phyloP scores from a whole-genome alignment of 2,113 vertebrate species.

The Hemiscyllium ocellatum region DNA sequence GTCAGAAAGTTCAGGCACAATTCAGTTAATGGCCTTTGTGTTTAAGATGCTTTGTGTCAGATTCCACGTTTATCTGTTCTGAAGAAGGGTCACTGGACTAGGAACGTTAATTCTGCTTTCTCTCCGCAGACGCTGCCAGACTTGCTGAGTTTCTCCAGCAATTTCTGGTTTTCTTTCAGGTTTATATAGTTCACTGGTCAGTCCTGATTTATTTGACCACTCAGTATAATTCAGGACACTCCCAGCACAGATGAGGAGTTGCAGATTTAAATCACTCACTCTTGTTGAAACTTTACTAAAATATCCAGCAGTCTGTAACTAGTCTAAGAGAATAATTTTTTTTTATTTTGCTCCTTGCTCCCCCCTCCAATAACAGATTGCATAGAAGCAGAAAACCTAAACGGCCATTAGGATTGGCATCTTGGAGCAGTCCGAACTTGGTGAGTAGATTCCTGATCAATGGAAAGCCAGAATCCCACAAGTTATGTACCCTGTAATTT shows the following conservation, averaged over 20 bases:
- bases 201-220: not conserved
- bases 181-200: not conserved
- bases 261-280: not conserved
- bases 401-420: slow-evolving; percentile 40
- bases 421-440: slow-evolving; percentile 39
- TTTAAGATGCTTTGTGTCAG: not conserved
- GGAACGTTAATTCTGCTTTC: no score
- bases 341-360: not conserved
- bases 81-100: no score
- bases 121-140: no score
- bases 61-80: not conserved
- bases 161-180: not conserved
- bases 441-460: slow-evolving; percentile 35
- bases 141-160: no score
- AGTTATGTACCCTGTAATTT: not conserved
- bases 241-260: not conserved
- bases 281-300: not conserved
- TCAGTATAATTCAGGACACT: not conserved
- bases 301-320: not conserved
- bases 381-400: not conserved
- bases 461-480: not conserved
- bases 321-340: not conserved
- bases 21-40: not conserved
- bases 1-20: not conserved
- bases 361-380: not conserved